Base-by-base conservation (phyloP, 35 echinoderm and acorn worm species). In the Hemicentrotus pulcherrimus region DNA sequence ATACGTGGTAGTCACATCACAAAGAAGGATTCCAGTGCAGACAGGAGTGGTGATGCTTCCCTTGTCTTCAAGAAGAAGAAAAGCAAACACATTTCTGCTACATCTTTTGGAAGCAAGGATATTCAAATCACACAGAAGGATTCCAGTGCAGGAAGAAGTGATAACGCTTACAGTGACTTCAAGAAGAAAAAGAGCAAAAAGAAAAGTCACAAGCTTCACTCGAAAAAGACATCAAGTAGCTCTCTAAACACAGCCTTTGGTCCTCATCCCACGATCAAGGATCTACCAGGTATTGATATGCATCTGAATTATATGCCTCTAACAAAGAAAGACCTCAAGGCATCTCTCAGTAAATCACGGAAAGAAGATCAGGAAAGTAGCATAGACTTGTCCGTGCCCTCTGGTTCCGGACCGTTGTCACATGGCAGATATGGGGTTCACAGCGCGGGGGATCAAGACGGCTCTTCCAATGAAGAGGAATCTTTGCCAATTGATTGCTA, bases 401-500 rank as follows among this genome's bases (percentile, higher is more conserved):
- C 65, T 78, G 65, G 22, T 28, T 78, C 65, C 4, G 15, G 0
- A 78, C 19, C 18, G 65, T 28, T 22, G 6, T 28, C 28, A 78
- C 5, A 28, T 28, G 19, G 7, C 65, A 78, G 28, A n/a, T 78
- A n/a, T 78, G 19, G 4, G 5, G 4, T 78, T 7, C n/a, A 78
- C 65, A 18, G 22, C 22, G 19, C 6, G 65, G 24, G 28, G 22
- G 88, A 90, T 30, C 12, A 24, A 0, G 88, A 90, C 88, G 45
- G 88, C 86, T 86, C 86, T 22, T 55, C 50, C 9, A 15, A 55
- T 78, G 24, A 78, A 7, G 88, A 90, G 4, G 88, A 90, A 15
- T 24, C 88, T 45, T 47, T 90, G 10, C 88, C 88, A 5, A 90
- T 90, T 90, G 88, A 90, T 4, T 90, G 88, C 32, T 90, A 90